Conservation (phyloP, 2,113 vertebrate genomes). For the Clarias macrocephalus region DNA sequence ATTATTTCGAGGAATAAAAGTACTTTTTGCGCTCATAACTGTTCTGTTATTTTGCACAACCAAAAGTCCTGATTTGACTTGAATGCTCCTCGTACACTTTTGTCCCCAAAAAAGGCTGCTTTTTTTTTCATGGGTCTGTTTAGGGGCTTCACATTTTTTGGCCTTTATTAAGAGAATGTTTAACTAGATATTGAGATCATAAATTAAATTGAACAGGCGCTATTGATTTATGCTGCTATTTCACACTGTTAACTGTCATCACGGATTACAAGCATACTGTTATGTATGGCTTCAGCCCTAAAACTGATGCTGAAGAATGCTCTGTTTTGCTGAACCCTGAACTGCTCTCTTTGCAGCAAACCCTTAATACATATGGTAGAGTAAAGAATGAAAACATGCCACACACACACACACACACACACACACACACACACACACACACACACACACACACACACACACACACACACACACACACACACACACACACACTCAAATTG, state of each 20-base stretch:
- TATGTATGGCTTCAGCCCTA: not conserved
- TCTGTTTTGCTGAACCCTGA: not conserved
- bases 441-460: slow-evolving; percentile 10
- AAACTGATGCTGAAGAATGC: slow-evolving; percentile 2
- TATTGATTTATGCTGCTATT: not conserved
- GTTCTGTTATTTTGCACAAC: no score
- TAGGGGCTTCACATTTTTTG: no score
- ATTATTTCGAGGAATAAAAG: no score
- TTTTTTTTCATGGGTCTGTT: no score
- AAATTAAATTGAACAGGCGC: not conserved
- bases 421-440: slow-evolving; percentile 1
- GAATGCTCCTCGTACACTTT: no score
- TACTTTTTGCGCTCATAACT: no score
- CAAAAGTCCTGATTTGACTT: no score
- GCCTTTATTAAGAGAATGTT: no score
- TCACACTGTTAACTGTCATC: not conserved
- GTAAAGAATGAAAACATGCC: not conserved
- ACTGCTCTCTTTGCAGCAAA: slow-evolving; percentile 33
- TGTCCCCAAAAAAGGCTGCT: no score
- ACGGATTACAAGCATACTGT: not conserved
- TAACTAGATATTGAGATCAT: not conserved
- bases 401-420: not conserved
- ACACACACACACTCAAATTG: not conserved
- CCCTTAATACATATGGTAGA: not conserved
- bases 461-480: no score